Evolutionary conservation across 1,140 invertebrate genomes (phyloP).

Genomic region (Drosophila setifemur): DNA sequence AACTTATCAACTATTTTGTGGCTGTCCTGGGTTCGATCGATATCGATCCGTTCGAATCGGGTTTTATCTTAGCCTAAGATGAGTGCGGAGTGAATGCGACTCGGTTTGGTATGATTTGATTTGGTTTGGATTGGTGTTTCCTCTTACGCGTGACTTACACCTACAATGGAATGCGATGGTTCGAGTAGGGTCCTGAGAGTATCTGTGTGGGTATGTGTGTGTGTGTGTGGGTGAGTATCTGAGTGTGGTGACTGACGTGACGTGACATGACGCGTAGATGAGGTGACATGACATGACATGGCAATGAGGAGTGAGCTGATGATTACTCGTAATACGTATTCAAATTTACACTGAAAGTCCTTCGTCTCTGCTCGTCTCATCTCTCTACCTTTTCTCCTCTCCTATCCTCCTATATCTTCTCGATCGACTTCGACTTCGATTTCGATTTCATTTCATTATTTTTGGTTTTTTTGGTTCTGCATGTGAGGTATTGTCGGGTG

Average conservation of each 20-base stretch:
- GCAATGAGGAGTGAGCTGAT: constrained; percentile 19
- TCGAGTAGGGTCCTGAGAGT: constrained; percentile 28
- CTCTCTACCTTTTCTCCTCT: background rate
- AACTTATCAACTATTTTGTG: constrained; percentile 67
- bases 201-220: constrained; percentile 40
- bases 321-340: constrained; percentile 39
- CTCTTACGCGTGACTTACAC: constrained; percentile 50
- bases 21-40: constrained; percentile 54
- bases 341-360: constrained; percentile 46
- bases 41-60: constrained; percentile 28
- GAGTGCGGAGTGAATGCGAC: constrained; percentile 16
- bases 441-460: background rate
- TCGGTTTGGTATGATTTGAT: constrained; percentile 34
- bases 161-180: constrained; percentile 47
- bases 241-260: constrained; percentile 54
- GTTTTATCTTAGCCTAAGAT: constrained; percentile 44
- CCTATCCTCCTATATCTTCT: constrained; percentile 1
- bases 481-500: constrained; percentile 72
- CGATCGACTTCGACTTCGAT: background rate
- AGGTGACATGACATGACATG: constrained; percentile 39
- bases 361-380: constrained; percentile 26
- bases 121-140: constrained; percentile 51
- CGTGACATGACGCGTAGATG: no score
- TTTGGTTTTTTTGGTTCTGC: constrained; percentile 33
- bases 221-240: constrained; percentile 22